A percentile compares a stretch with the other conserved stretches of the same genome.
phyloP scores from a whole-genome alignment of 2,888 invertebrate genomes.

The Conistra vaccinii region DNA sequence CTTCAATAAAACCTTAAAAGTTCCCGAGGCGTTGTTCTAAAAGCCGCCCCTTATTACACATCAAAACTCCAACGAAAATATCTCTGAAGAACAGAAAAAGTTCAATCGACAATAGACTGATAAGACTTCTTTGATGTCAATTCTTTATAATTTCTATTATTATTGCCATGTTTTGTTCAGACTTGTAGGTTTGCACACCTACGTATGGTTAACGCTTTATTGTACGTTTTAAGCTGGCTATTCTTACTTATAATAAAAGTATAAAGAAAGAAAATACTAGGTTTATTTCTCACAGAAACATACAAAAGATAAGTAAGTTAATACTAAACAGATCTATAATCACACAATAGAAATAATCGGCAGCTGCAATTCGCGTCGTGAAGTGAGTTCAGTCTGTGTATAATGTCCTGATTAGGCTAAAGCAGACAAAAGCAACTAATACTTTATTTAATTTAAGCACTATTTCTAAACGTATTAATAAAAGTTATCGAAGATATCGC shows the following conservation, averaged over 20 bases:
- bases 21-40: slow-evolving; percentile 70
- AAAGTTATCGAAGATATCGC: not conserved
- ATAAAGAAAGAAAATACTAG: not conserved
- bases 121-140: slow-evolving; percentile 67
- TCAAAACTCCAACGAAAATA: slow-evolving; percentile 70
- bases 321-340: not conserved
- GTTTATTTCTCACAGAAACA: not conserved
- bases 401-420: not conserved
- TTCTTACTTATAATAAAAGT: not conserved
- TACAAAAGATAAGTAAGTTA: no score
- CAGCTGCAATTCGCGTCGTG: not conserved
- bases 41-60: slow-evolving; percentile 72
- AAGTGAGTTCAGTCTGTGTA: not conserved
- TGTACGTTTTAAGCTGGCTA: not conserved
- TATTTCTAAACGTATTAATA: not conserved
- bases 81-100: slow-evolving; percentile 68
- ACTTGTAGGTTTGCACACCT: slow-evolving; percentile 33
- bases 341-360: not conserved
- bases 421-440: not conserved
- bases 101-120: slow-evolving; percentile 68
- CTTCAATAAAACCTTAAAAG: slow-evolving; percentile 73
- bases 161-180: slow-evolving; percentile 50
- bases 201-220: not conserved
- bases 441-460: not conserved
- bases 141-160: slow-evolving; percentile 61